Conservation (phyloP, 2,797 vertebrate genomes). For the Myotis planiceps region DNA sequence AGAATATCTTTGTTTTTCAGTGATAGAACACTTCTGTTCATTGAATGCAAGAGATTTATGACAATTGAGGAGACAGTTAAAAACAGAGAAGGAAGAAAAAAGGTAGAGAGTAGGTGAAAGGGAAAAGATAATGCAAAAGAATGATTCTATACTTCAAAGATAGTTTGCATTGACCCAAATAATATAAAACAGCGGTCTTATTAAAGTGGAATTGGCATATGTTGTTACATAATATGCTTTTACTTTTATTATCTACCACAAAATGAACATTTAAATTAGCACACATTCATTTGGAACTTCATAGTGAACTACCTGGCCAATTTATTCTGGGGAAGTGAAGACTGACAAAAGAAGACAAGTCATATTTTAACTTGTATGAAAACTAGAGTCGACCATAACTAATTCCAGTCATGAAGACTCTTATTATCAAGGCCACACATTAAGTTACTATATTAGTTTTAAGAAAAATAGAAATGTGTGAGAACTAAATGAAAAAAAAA, state of each 20-base stretch:
- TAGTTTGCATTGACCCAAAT: background rate
- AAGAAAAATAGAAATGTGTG: slow-evolving; percentile 58
- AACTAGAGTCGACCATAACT: background rate
- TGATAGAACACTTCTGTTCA: background rate
- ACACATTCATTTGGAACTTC: background rate
- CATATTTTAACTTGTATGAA: slow-evolving; percentile 7
- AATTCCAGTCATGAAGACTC: background rate
- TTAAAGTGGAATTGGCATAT: slow-evolving; percentile 14
- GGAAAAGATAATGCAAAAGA: background rate
- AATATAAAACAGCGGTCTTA: background rate
- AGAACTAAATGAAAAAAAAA: slow-evolving; percentile 57
- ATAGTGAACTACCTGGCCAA: background rate
- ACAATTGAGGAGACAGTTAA: background rate
- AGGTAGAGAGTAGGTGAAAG: background rate
- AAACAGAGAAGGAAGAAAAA: background rate
- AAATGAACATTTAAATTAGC: slow-evolving; percentile 23
- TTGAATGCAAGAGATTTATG: background rate
- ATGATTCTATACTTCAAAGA: background rate
- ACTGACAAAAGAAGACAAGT: background rate
- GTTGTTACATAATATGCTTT: background rate
- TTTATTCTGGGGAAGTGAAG: background rate
- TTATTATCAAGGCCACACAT: slow-evolving; percentile 55
- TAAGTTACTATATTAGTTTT: slow-evolving; percentile 46
- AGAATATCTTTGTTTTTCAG: background rate
- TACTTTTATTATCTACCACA: background rate